Conservation (phyloP, 2,888 invertebrate genomes). For the Diaperis boleti region DNA sequence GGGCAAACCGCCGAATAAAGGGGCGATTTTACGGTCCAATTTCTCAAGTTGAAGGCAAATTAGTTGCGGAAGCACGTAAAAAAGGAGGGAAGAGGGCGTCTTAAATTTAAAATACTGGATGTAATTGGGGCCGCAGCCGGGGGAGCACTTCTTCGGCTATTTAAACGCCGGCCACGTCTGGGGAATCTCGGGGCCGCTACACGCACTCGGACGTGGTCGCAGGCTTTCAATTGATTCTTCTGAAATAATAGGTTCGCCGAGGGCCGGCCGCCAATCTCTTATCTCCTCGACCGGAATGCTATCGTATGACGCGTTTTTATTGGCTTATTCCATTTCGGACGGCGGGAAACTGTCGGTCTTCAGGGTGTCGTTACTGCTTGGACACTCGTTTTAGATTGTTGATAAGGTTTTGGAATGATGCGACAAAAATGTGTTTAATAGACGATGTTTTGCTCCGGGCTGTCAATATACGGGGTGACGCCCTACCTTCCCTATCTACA, state of each 20-base stretch:
- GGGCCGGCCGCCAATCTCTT: slow-evolving; percentile 42
- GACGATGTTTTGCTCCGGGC: too few relatives aligned
- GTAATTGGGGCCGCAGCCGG: slow-evolving; percentile 49
- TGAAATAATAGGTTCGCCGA: slow-evolving; percentile 43
- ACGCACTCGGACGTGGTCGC: slow-evolving; percentile 49
- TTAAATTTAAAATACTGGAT: slow-evolving; percentile 51
- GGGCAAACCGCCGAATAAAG: slow-evolving; percentile 41
- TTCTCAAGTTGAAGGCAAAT: slow-evolving; percentile 48
- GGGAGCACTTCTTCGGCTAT: slow-evolving; percentile 34
- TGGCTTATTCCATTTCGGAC: slow-evolving; percentile 8
- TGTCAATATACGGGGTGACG: too few relatives aligned
- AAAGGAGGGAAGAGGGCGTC: slow-evolving; percentile 47
- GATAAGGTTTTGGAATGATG: too few relatives aligned
- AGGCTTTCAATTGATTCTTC: slow-evolving; percentile 47
- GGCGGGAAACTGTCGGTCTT: background rate
- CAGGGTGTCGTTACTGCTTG: too few relatives aligned
- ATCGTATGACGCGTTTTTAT: slow-evolving; percentile 26
- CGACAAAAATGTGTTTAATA: too few relatives aligned
- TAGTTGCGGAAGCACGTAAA: slow-evolving; percentile 48
- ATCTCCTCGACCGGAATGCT: slow-evolving; percentile 39
- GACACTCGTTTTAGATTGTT: too few relatives aligned
- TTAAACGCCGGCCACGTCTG: slow-evolving; percentile 42
- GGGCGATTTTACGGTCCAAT: slow-evolving; percentile 45
- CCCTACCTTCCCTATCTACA: too few relatives aligned
- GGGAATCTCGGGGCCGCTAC: slow-evolving; percentile 43